Conservation (phyloP, 2,113 vertebrate genomes). For the Lathamus discolor region DNA sequence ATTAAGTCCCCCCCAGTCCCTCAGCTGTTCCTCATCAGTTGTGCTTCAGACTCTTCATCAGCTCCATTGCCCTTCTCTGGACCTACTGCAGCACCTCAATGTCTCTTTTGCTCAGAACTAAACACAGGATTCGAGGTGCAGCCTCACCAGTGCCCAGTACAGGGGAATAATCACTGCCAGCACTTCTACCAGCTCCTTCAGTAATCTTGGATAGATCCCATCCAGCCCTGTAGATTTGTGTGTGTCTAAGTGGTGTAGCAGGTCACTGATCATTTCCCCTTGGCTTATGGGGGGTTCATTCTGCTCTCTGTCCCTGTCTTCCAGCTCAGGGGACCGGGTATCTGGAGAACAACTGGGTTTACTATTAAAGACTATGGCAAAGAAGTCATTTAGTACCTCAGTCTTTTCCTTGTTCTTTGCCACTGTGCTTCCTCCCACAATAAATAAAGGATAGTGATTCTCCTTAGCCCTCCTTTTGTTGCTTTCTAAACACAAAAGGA, state of each 20-base stretch:
- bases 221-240: not conserved
- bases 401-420: not conserved
- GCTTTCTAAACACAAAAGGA: not conserved
- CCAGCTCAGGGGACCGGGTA: not conserved
- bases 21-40: not conserved
- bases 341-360: not conserved
- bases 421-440: not conserved
- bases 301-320: not conserved
- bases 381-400: not conserved
- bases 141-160: not conserved
- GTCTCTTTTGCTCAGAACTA: not conserved
- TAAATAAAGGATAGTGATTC: not conserved
- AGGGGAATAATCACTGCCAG: fast-evolving
- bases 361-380: not conserved
- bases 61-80: fast-evolving
- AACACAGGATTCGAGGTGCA: not conserved
- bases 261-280: not conserved
- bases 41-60: not conserved
- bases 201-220: not conserved
- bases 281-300: not conserved
- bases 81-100: fast-evolving
- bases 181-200: not conserved
- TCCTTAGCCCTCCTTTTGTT: not conserved
- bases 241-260: not conserved
- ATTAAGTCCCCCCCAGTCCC: not conserved